phyloP scores from a whole-genome alignment of 2,888 invertebrate species.

The Corbicula japonica region DNA sequence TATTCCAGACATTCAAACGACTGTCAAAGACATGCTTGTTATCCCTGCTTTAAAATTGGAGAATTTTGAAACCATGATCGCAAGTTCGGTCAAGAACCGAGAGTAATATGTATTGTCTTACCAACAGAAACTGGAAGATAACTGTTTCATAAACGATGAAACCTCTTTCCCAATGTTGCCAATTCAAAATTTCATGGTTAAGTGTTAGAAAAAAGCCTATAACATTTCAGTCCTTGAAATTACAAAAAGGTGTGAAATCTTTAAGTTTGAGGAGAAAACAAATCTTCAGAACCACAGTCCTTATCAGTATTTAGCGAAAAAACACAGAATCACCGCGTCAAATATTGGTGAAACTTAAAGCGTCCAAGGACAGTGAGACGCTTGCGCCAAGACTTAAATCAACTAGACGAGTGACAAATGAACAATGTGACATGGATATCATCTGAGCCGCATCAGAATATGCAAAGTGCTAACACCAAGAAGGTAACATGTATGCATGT shows the following conservation, averaged over 20 bases:
- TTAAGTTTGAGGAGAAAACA: constrained; percentile 12
- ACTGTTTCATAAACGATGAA: neutral
- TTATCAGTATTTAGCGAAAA: constrained; percentile 9
- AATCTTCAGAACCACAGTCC: constrained; percentile 16
- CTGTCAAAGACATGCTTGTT: neutral
- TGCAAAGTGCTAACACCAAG: constrained; percentile 3
- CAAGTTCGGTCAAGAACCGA: neutral
- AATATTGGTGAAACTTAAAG: constrained; percentile 25
- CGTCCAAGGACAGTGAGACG: neutral
- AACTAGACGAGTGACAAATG: constrained; percentile 15
- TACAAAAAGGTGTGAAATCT: too few relatives aligned
- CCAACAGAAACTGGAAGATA: neutral
- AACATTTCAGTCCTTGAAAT: too few relatives aligned
- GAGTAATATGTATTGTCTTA: neutral
- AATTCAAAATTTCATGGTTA: too few relatives aligned
- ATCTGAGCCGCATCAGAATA: constrained; percentile 25
- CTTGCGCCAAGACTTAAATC: constrained; percentile 2
- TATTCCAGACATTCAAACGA: neutral
- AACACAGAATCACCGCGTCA: constrained; percentile 29
- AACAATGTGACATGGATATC: constrained; percentile 22
- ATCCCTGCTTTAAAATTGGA: neutral
- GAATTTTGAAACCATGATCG: neutral
- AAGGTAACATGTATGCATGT: constrained; percentile 41
- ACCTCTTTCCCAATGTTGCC: constrained; percentile 7
- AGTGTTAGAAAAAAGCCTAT: too few relatives aligned